These are phyloP conservation scores for Thera britannica DNA, from an alignment of 2,888 invertebrate species.

Conservation along the genomic window DNA sequence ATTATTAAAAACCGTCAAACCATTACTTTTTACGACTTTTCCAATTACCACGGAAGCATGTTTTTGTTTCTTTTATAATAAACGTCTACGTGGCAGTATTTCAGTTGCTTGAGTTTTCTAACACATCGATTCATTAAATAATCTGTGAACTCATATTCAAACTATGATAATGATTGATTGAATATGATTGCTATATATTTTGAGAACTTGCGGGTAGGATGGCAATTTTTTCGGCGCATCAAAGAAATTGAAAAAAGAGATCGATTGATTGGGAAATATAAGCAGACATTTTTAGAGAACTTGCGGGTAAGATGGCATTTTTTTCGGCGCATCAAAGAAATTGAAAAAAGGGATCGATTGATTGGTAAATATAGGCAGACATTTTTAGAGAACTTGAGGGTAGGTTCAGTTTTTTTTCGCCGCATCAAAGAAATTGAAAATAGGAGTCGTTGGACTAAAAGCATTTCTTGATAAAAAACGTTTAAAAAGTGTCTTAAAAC, in stretches of 20 bases:
- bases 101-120: neutral
- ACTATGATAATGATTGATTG: no score
- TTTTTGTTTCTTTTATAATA: slow-evolving; percentile 6
- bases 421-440: neutral
- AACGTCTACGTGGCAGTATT: neutral
- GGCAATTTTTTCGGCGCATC: neutral
- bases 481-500: neutral
- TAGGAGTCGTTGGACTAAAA: neutral
- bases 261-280: neutral
- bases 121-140: slow-evolving; percentile 1
- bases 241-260: neutral
- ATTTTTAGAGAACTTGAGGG: neutral
- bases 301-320: neutral
- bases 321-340: slow-evolving; percentile 2
- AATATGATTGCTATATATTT: neutral
- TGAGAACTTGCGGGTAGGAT: neutral
- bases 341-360: neutral
- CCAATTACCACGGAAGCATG: slow-evolving; percentile 13
- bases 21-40: slow-evolving; percentile 24
- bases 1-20: slow-evolving; percentile 1
- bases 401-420: neutral
- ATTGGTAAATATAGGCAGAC: neutral
- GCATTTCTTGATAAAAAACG: neutral
- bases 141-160: neutral
- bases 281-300: neutral